Base-by-base conservation (phyloP, 1,140 invertebrate genomes). In the Saccostrea glomerata region DNA sequence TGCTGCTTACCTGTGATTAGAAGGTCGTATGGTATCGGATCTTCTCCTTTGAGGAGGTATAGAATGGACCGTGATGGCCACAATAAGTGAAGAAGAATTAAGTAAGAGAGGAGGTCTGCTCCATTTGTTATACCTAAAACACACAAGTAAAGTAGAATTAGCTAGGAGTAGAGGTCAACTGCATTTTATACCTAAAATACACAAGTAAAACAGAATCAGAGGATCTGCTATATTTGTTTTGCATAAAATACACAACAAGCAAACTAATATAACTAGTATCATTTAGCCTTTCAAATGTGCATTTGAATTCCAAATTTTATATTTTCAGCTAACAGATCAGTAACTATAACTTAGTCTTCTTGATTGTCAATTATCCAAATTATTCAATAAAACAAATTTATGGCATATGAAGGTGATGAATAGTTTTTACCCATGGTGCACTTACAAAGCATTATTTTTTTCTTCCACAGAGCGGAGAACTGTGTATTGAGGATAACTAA, bases 391-490 rank as follows among this genome's bases (percentile, higher is more conserved):
- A 47, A 47, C 47, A 47, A 2, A 47, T 47, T 47, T 47, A 47
- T 9, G 9, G 5, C 9, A 47, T 47, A 47, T 47, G 47, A 36
- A 36, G 1, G 30, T 36, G 30, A 36, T 36, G 30, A 47, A 47
- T 1, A 47, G 47, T 47, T 47, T 47, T 47, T 23, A 77, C 58
- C 58, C 13, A 60, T 15, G 25, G 25, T 77, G 13, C 23, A 73
- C 96, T 96, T 95, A 98, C 98, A 98, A 91, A 99, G 96, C 88
- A 99, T 95, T 92, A 99, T 96, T 95, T 99, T 99, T 95, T 97
- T 98, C 95, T 98, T 97, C 98, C 98, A 99, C 89, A 99, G 95
- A 77, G 98, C 97, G 89, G 98, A 98, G 73, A 99, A 97, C 95
- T 98, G 98, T 86, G 98, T 96, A 55, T 98, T 98, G 91, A 99